These are phyloP conservation scores for Tachina fera DNA, from an alignment of 2,888 invertebrate genomes.

Conservation along the genomic window DNA sequence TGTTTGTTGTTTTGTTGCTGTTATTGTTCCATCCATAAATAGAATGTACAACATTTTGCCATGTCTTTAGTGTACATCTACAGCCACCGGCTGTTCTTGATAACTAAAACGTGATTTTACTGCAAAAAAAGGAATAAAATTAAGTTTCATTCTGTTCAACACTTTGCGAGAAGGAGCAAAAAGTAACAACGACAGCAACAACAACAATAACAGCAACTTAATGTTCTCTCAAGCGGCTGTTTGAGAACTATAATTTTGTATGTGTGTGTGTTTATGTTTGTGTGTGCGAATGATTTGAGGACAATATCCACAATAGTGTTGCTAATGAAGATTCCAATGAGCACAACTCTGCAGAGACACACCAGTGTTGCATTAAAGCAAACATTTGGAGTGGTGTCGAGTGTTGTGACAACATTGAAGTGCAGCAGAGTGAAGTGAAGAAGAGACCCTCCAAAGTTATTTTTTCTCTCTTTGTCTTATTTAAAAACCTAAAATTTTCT, in stretches of 20 bases:
- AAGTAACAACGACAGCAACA: neutral
- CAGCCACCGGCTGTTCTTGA: slow-evolving; percentile 75
- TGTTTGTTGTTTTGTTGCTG: slow-evolving; percentile 27
- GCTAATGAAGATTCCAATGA: slow-evolving; percentile 71
- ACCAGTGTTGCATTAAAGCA: slow-evolving; percentile 29
- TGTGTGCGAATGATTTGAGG: slow-evolving; percentile 1
- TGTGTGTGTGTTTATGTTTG: slow-evolving; percentile 5
- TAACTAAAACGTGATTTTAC: slow-evolving; percentile 76
- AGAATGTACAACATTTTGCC: slow-evolving; percentile 50
- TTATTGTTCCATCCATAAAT: slow-evolving; percentile 25
- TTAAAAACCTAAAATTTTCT: slow-evolving; percentile 33
- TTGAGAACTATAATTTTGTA: neutral
- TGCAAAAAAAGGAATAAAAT: slow-evolving; percentile 45
- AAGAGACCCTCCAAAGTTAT: slow-evolving; percentile 28
- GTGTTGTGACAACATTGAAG: slow-evolving; percentile 32
- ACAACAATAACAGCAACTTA: slow-evolving; percentile 8
- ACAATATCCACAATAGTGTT: slow-evolving; percentile 55
- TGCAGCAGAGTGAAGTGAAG: slow-evolving; percentile 39
- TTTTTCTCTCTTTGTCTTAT: neutral
- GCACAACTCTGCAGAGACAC: slow-evolving; percentile 40
- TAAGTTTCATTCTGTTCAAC: slow-evolving; percentile 50
- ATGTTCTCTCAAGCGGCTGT: slow-evolving; percentile 22
- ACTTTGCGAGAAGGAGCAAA: slow-evolving; percentile 32
- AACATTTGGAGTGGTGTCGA: slow-evolving; percentile 9
- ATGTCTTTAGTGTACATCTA: slow-evolving; percentile 59